phyloP scores from a whole-genome alignment of 2,888 invertebrate species.

The Alentia gelatinosa region DNA sequence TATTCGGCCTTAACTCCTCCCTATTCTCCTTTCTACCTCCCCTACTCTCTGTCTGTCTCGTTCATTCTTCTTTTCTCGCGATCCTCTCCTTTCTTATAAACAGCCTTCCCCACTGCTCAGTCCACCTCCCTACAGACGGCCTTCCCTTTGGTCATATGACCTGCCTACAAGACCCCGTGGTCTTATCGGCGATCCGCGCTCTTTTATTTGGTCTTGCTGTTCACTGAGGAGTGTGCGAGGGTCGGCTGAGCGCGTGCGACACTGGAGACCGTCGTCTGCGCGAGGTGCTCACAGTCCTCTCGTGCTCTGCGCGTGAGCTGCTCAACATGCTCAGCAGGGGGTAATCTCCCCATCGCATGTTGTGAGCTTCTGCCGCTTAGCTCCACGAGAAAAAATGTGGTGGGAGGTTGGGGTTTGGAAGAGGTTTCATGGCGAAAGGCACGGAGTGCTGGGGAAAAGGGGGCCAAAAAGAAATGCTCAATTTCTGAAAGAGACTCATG shows the following conservation, averaged over 20 bases:
- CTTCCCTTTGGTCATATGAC: not conserved
- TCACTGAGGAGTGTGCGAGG: not conserved
- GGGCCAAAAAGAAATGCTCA: not conserved
- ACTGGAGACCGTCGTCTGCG: not conserved
- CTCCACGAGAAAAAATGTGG: not conserved
- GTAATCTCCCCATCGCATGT: conserved; percentile 7
- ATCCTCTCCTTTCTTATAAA: no score
- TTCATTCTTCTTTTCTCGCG: no score
- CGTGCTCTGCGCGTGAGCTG: not conserved
- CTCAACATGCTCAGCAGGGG: not conserved
- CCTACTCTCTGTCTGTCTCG: not conserved
- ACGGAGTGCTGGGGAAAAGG: not conserved
- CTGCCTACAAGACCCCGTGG: not conserved
- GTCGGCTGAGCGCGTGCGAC: not conserved
- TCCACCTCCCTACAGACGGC: no score
- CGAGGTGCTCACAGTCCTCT: not conserved
- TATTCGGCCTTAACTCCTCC: not conserved
- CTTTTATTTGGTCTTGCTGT: no score
- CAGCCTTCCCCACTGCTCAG: no score
- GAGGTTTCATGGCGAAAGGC: conserved; percentile 6
- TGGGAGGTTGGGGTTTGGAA: not conserved
- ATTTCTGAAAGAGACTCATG: conserved; percentile 2
- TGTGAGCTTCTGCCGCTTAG: not conserved
- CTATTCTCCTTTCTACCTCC: not conserved
- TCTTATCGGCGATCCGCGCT: not conserved